Evolutionary conservation across 2,797 vertebrate genomes (phyloP), one percentile per base, ranked within the genome.

Genomic region (Notoglanidium macrostoma): DNA sequence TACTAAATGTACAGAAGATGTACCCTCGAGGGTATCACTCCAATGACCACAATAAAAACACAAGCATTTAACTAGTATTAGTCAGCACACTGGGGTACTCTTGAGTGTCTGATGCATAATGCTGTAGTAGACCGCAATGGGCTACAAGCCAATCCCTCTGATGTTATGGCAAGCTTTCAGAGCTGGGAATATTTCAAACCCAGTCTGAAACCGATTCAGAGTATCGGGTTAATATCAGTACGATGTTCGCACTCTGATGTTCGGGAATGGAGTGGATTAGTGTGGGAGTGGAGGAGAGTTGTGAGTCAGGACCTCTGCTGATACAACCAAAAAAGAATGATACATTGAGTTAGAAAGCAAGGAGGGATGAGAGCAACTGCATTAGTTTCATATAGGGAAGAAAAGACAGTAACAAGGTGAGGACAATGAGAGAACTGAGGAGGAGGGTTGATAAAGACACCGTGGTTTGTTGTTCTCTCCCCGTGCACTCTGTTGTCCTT

Each of bases 271-370:
- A 26, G 35, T 3, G 11, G 65, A 70, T 21, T 32, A 68, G 44
- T 77, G 40, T 32, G 35, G 65, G 74, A 72, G 80, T 19, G n/a
- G n/a, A 49, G 1, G 15, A 54, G 10, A 70, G 54, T 76, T 79
- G 40, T 89, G 84, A 77, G 70, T 84, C 83, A 51, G 74, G 77
- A 81, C 35, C 73, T 54, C 55, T 82, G 76, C 55, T 79, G 86
- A 89, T 82, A 59, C 86, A 68, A 49, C 67, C 74, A 44, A 8
- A 40, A 81, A 81, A 63, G 21, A 80, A 86, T 83, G 88, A 88
- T 88, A 72, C 86, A 89, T 85, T 82, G 86, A 77, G 74, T 68
- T 77, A 76, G 70, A 73, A 74, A 35, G 9, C 49, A 61, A 83
- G 83, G 61, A 83, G 63, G n/a, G 2, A 32, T 6, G 17, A 35